Base-by-base conservation (phyloP, 2,797 vertebrate genomes). In the Limosa lapponica region DNA sequence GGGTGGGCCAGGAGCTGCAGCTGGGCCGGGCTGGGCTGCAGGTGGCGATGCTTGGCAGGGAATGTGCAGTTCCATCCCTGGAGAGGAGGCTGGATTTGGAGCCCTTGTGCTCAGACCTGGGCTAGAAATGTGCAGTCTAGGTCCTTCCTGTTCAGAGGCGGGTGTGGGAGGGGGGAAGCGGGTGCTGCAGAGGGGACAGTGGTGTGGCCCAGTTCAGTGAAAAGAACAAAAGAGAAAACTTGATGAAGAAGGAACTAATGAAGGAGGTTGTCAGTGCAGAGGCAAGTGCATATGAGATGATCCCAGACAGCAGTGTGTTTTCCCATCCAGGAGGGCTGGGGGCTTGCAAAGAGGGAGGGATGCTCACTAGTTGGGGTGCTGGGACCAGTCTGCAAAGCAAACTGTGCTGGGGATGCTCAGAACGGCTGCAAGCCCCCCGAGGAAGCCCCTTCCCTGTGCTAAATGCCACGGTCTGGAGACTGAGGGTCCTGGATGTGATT, bases 381-480 rank as follows among this genome's bases (percentile, higher is more conserved):
- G 61, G 36, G 27, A 65, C 11, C 44, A 39, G 55, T 4, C 37
- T 71, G 49, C 22, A 59, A 54, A n/a, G 16, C 7, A 3, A 39
- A 23, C 13, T 49, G n/a, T 57, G 43, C 59, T 70, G 61, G 49
- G 27, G 15, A 10, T 80, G 64, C 39, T 82, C 64, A 18, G 39
- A 37, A 19, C 0, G 0, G 14, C 4, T 85, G 36, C 0, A 8
- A 87, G 8, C 17, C 12, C 5, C 4, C 1, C 2, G 0, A 5
- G 20, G 15, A 25, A 82, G 39, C 11, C 48, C 27, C 44, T 90
- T 71, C 36, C n/a, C 30, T 4, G 9, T 2, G 44, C 61, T 64
- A 43, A 20, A 9, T 27, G 24, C 18, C 15, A 0, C 4, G 17
- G 14, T 55, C 46, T 48, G 39, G 32, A 24, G 28, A 15, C 1